Evolutionary conservation across 2,113 vertebrate species (phyloP), one percentile per base, ranked within the genome.

Genomic region (Podiceps cristatus): DNA sequence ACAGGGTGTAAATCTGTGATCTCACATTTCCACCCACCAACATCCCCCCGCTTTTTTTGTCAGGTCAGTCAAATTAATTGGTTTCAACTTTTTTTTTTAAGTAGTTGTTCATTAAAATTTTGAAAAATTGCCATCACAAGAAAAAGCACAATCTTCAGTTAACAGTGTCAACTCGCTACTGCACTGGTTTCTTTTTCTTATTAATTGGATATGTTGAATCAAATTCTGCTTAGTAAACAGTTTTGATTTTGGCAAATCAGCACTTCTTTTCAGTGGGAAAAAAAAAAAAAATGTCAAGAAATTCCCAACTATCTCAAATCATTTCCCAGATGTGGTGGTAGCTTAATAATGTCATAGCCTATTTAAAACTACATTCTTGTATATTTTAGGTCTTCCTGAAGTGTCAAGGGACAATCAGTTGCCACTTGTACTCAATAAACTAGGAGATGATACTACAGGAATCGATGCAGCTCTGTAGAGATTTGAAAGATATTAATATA

Each of bases 91-190:
- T 42, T 47, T 37, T 60, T 37, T 60, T 18, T 35, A 68, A 86
- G 47, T 47, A 83, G 73, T 81, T 93, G 71, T 95, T 95, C 87
- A 94, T 96, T 95, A 95, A 86, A 93, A 92, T 69, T 45, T 95
- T 94, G 81, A 95, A 92, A 94, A 96, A 66, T 83, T 95, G 92
- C 82, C 90, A 90, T 93, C 71, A 72, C 28, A 52, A 69, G 58
- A 77, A 96, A 96, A 93, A 93, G 63, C 93, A 90, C 90, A 95
- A 69, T 96, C 74, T 94, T 91, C 18, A 1, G 78, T 93, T 96
- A 96, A 86, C 88, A 90, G 82, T 93, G 95, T 96, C 92, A 97
- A 88, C 78, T 18, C 1, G 42, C 85, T 78, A 79, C 52, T 90
- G 33, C 62, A 37, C 82, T 37, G 50, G 14, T 55, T 92, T 18